A percentile compares a stretch with the other conserved stretches of the same genome.
These are phyloP conservation scores for Malurus melanocephalus DNA, from an alignment of 2,113 vertebrate species.

Conservation along the genomic window DNA sequence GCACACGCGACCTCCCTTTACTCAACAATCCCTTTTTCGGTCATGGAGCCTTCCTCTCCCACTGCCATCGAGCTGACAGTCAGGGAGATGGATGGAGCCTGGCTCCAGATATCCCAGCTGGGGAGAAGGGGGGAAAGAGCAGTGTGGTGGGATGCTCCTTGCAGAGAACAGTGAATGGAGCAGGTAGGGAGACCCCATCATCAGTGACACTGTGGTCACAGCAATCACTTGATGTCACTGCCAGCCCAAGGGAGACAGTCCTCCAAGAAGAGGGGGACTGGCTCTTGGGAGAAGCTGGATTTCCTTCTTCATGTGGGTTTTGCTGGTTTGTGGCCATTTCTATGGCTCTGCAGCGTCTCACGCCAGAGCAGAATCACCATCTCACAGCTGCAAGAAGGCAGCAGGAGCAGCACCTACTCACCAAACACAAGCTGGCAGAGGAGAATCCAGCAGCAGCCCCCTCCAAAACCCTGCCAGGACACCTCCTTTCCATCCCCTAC, in stretches of 20 bases:
- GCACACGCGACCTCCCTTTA: conserved; percentile 24
- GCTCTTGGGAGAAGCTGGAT: not conserved
- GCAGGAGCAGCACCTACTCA: not conserved
- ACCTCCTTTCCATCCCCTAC: not conserved
- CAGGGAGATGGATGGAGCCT: conserved; percentile 48
- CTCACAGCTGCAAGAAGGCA: not conserved
- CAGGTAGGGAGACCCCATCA: not conserved
- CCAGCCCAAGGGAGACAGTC: not conserved
- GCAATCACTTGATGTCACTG: accelerated
- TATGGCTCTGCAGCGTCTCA: not conserved
- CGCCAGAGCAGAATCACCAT: not conserved
- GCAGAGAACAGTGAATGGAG: accelerated
- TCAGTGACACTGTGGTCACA: not conserved
- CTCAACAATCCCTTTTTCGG: conserved; percentile 82
- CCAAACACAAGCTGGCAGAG: not conserved
- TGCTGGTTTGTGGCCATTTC: not conserved
- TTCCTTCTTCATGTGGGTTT: not conserved
- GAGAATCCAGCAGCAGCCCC: not conserved
- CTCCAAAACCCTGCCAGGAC: not conserved
- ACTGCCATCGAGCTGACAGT: conserved; percentile 20
- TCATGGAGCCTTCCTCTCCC: conserved; percentile 60
- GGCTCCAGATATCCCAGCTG: conserved; percentile 33
- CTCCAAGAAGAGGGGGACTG: not conserved
- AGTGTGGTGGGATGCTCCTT: not conserved
- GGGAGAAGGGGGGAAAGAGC: not conserved